Conservation (phyloP, 2,888 invertebrate genomes). For the Periphyllus acericola region DNA sequence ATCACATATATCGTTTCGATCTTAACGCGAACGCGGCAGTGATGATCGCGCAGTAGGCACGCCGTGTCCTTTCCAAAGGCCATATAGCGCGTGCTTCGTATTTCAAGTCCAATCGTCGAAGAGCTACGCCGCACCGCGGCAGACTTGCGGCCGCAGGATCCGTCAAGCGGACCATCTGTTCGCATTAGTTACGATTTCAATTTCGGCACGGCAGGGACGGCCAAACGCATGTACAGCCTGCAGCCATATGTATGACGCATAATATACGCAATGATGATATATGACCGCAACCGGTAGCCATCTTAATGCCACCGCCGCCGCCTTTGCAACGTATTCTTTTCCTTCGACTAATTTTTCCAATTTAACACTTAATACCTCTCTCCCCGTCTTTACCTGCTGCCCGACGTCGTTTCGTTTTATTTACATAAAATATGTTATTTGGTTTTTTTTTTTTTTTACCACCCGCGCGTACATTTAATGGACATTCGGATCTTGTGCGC, state of each 20-base stretch:
- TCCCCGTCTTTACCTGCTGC: no score
- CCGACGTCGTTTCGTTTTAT: no score
- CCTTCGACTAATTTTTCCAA: no score
- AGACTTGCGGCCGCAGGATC: conserved; percentile 24
- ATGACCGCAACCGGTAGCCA: neutral
- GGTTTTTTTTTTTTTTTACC: no score
- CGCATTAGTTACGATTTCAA: conserved; percentile 57
- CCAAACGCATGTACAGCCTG: neutral
- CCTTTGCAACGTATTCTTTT: neutral
- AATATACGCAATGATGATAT: neutral
- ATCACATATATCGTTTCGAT: conserved; percentile 33
- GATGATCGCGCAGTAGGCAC: conserved; percentile 13
- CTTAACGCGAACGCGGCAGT: conserved; percentile 8
- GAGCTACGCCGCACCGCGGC: neutral
- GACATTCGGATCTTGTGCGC: no score
- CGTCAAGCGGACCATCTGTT: conserved; percentile 56
- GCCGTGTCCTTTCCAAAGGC: neutral
- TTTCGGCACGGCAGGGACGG: neutral
- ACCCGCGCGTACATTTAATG: no score
- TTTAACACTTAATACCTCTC: no score
- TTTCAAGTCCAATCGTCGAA: conserved; percentile 37
- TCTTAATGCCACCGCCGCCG: no score
- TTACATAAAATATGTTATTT: no score
- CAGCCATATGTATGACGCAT: no score
- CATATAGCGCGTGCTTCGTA: conserved; percentile 58